Evolutionary conservation across 2,888 invertebrate species (phyloP).

Genomic region (Dascillus cervinus): DNA sequence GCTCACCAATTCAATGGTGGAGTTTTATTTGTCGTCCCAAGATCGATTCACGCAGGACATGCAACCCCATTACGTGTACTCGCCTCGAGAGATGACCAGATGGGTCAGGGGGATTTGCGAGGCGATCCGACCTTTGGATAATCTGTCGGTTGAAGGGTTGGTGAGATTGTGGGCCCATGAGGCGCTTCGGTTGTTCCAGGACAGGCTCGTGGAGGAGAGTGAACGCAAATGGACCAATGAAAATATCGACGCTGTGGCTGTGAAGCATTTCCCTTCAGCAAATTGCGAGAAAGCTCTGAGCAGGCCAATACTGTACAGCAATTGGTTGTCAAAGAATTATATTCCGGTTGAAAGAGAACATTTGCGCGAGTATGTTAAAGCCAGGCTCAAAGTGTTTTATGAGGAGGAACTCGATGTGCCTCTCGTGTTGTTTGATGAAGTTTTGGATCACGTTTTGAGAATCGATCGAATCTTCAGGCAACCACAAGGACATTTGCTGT

Average conservation of each 20-base stretch:
- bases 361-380: slow-evolving; percentile 92
- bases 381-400: slow-evolving; percentile 95
- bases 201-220: slow-evolving; percentile 85
- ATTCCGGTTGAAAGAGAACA: slow-evolving; percentile 93
- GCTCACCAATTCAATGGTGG: slow-evolving; percentile 97
- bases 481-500: slow-evolving; percentile 93
- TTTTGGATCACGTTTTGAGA: slow-evolving; percentile 96
- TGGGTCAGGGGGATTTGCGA: slow-evolving; percentile 99
- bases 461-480: slow-evolving; percentile 99
- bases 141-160: slow-evolving; percentile 83
- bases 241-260: slow-evolving; percentile 86
- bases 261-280: slow-evolving; percentile 82
- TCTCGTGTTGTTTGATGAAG: slow-evolving; percentile 96
- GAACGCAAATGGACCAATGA: slow-evolving; percentile 98
- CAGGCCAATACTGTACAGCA: slow-evolving; percentile 95
- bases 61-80: slow-evolving; percentile 99
- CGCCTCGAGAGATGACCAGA: slow-evolving; percentile 96
- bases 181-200: slow-evolving; percentile 94
- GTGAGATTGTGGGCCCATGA: slow-evolving; percentile 99
- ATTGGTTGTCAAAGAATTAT: slow-evolving; percentile 98
- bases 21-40: slow-evolving; percentile 93
- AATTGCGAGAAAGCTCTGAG: slow-evolving; percentile 69
- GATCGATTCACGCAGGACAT: slow-evolving; percentile 98
- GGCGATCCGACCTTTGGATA: slow-evolving; percentile 93
- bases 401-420: slow-evolving; percentile 99